phyloP scores from a whole-genome alignment of 2,888 invertebrate genomes.

The Napeogenes sylphis region DNA sequence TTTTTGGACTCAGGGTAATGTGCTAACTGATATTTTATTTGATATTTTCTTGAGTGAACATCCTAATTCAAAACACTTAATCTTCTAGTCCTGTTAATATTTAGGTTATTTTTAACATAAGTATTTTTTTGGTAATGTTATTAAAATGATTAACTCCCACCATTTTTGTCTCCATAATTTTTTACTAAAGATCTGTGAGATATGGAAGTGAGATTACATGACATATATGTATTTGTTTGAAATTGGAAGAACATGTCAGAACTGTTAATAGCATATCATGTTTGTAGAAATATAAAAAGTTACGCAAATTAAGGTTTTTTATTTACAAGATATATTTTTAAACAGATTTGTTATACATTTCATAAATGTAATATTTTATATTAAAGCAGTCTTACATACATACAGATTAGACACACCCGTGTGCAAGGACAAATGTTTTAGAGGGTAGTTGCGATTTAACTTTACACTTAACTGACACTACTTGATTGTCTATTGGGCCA shows the following conservation, averaged over 20 bases:
- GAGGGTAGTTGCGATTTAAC: slow-evolving; percentile 4
- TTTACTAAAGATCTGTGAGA: slow-evolving; percentile 56
- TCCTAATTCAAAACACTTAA: slow-evolving; percentile 54
- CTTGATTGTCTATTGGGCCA: not conserved
- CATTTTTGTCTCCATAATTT: slow-evolving; percentile 14
- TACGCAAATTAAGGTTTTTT: slow-evolving; percentile 42
- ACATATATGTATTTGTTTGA: slow-evolving; percentile 41
- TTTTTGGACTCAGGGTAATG: slow-evolving; percentile 42
- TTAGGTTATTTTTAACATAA: slow-evolving; percentile 22
- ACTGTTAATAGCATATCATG: slow-evolving; percentile 61
- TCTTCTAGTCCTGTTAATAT: slow-evolving; percentile 62
- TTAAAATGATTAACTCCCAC: slow-evolving; percentile 19
- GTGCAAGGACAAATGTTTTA: not conserved
- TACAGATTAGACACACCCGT: slow-evolving; percentile 7
- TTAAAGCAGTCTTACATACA: slow-evolving; percentile 35
- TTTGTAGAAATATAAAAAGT: slow-evolving; percentile 68
- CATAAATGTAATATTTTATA: slow-evolving; percentile 54
- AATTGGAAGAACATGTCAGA: slow-evolving; percentile 30
- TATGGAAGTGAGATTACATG: slow-evolving; percentile 52
- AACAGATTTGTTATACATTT: slow-evolving; percentile 52
- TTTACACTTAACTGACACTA: not conserved
- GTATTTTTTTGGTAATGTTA: slow-evolving; percentile 6
- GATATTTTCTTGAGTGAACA: slow-evolving; percentile 27
- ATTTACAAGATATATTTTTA: slow-evolving; percentile 20
- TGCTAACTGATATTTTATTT: slow-evolving; percentile 18